These are phyloP conservation scores for Aphaenogaster ashmeadi DNA, from an alignment of 1,140 invertebrate species.

Conservation along the genomic window DNA sequence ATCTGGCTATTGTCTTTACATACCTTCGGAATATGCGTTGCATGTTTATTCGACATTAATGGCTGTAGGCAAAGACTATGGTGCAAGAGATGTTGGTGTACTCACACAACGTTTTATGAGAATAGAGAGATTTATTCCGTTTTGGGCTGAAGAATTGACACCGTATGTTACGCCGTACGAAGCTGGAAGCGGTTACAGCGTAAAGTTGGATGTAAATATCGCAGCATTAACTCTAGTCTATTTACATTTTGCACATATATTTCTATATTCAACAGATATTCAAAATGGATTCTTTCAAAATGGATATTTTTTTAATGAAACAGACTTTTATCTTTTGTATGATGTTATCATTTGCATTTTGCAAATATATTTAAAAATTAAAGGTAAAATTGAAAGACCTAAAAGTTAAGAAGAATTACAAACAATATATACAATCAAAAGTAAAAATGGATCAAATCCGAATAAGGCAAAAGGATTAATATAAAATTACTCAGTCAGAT, in stretches of 20 bases:
- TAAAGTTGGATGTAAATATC: slow-evolving; percentile 89
- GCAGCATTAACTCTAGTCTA: neutral
- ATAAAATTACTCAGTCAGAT: neutral
- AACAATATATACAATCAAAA: neutral
- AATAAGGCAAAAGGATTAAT: neutral
- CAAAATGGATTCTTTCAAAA: neutral
- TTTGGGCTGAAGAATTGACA: slow-evolving; percentile 91
- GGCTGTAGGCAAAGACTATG: slow-evolving; percentile 89
- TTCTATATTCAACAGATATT: neutral
- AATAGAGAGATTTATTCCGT: slow-evolving; percentile 89
- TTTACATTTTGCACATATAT: slow-evolving; percentile 1
- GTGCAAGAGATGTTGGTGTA: slow-evolving; percentile 91
- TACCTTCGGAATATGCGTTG: slow-evolving; percentile 93
- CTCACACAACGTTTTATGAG: slow-evolving; percentile 92
- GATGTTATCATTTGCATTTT: neutral
- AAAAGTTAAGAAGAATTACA: neutral
- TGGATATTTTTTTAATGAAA: neutral
- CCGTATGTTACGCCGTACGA: slow-evolving; percentile 93
- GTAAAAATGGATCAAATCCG: neutral
- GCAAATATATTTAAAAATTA: neutral
- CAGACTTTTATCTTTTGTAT: neutral
- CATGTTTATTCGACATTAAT: slow-evolving; percentile 93
- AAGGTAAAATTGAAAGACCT: neutral
- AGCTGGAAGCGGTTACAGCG: slow-evolving; percentile 91
- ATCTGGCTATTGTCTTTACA: slow-evolving; percentile 94